Percentiles rank a stretch among this genome's conserved stretches.
Evolutionary conservation across 2,888 invertebrate species (phyloP).

Genomic region (Cantharis rustica): DNA sequence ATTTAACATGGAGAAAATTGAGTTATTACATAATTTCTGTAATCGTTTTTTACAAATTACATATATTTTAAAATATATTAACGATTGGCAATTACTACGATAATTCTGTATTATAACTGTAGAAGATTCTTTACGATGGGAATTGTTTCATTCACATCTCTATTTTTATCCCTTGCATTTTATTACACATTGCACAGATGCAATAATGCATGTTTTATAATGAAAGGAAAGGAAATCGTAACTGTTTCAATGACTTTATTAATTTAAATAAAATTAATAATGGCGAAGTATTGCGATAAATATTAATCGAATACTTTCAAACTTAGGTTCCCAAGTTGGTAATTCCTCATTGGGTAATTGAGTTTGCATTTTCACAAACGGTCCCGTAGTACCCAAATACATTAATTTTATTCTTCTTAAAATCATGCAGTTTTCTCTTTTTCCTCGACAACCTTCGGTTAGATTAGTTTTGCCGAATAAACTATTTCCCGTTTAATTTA

Average conservation of each 20-base stretch:
- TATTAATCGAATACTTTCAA: not conserved
- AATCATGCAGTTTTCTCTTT: no score
- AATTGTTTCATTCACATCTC: not conserved
- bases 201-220: not conserved
- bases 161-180: not conserved
- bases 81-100: not conserved
- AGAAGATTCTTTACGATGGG: not conserved
- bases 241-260: not conserved
- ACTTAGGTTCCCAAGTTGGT: not conserved
- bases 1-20: not conserved
- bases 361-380: no score
- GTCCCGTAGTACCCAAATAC: no score
- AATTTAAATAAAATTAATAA: not conserved
- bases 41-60: not conserved
- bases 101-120: not conserved
- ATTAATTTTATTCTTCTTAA: no score
- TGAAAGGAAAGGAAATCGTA: not conserved
- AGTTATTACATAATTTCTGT: not conserved
- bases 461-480: not conserved
- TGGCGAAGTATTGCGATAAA: not conserved
- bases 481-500: not conserved
- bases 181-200: not conserved
- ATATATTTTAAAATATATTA: not conserved
- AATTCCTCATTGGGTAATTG: not conserved
- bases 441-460: not conserved